phyloP scores from a whole-genome alignment of 2,797 vertebrate genomes.

The Scomberomorus guttatus region DNA sequence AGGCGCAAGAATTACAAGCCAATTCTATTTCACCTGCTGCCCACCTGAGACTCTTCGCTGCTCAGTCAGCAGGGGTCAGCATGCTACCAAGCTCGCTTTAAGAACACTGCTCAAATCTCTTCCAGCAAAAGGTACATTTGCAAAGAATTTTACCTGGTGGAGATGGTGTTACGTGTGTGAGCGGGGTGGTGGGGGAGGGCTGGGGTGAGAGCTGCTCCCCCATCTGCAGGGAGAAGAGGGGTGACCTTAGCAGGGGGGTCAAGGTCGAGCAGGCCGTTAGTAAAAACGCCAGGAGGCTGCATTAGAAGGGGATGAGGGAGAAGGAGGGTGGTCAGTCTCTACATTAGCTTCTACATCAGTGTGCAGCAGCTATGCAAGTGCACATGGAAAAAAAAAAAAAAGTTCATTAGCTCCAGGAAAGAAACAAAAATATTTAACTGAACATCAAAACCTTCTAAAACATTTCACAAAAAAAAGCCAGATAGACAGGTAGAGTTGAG shows the following conservation, averaged over 20 bases:
- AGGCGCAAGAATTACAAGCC: neutral
- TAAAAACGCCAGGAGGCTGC: slow-evolving; percentile 86
- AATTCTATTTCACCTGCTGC: neutral
- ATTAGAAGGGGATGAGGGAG: slow-evolving; percentile 52
- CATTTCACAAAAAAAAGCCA: neutral
- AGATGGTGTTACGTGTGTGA: slow-evolving; percentile 79
- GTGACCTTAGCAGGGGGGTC: slow-evolving; percentile 81
- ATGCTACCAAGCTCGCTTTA: neutral
- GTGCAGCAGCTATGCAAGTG: slow-evolving; percentile 31
- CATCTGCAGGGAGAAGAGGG: slow-evolving; percentile 79
- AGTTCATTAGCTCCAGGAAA: neutral
- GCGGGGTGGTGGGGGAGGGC: slow-evolving; percentile 78
- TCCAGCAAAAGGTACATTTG: too few species aligned
- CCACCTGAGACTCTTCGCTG: neutral
- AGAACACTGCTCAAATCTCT: slow-evolving; percentile 2
- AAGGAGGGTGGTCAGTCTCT: slow-evolving; percentile 63
- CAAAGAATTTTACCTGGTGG: slow-evolving; percentile 84
- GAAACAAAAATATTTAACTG: neutral
- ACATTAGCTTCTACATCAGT: slow-evolving; percentile 35
- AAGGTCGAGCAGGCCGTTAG: slow-evolving; percentile 88
- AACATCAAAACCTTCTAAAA: neutral
- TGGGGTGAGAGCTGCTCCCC: slow-evolving; percentile 60
- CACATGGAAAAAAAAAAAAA: neutral
- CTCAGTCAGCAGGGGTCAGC: slow-evolving; percentile 39
- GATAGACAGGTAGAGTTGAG: neutral